A percentile compares a stretch with the other conserved stretches of the same genome.
Evolutionary conservation across 2,113 vertebrate genomes (phyloP).

Genomic region (Megaleporinus macrocephalus): DNA sequence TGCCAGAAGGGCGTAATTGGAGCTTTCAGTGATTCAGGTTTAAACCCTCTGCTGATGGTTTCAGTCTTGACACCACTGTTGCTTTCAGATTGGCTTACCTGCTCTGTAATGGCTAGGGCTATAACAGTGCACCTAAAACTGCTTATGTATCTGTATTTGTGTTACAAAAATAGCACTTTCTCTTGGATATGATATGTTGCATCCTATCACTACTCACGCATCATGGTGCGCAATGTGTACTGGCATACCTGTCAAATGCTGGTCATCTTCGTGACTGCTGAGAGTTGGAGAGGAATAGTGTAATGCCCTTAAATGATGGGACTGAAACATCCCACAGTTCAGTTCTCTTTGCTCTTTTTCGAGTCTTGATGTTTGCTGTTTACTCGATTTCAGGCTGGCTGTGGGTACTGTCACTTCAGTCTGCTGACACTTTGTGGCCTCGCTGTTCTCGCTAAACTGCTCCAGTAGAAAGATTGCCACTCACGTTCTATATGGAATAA

Average conservation of each 20-base stretch:
- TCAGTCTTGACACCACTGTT: neutral
- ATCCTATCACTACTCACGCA: neutral
- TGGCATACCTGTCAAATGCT: neutral
- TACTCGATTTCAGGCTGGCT: neutral
- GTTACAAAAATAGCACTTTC: neutral
- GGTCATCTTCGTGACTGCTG: neutral
- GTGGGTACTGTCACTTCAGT: neutral
- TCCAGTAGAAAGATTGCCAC: neutral
- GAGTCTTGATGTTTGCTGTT: neutral
- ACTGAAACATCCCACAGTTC: neutral
- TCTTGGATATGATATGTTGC: no score
- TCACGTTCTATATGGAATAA: neutral
- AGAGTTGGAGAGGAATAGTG: neutral
- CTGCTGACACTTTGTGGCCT: neutral
- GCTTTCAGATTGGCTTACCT: neutral
- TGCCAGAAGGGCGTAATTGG: slow-evolving; percentile 22
- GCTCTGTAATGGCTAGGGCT: neutral
- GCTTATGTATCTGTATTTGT: neutral
- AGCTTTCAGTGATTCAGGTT: slow-evolving; percentile 1
- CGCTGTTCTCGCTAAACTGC: neutral
- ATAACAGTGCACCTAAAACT: neutral
- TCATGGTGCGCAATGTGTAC: neutral
- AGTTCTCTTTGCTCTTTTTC: neutral
- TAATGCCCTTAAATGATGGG: neutral
- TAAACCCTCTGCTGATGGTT: slow-evolving; percentile 16